Conservation (phyloP, 2,888 invertebrate genomes). For the Aporophyla lueneburgensis region DNA sequence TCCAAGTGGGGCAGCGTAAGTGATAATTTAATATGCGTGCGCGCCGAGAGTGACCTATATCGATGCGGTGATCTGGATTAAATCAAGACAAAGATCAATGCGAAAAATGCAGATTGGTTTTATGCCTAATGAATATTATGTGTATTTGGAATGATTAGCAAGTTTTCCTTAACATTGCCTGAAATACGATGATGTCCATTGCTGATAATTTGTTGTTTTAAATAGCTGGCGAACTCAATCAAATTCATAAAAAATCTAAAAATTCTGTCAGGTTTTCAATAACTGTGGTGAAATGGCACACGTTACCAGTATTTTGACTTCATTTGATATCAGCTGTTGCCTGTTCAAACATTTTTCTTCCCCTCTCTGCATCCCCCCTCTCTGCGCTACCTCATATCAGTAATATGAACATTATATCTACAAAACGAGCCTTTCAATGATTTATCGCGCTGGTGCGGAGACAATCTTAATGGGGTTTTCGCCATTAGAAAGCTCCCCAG, state of each 20-base stretch:
- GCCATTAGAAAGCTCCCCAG: constrained; percentile 61
- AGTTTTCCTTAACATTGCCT: background rate
- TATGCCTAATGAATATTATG: background rate
- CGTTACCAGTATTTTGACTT: background rate
- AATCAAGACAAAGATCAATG: constrained; percentile 75
- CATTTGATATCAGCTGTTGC: background rate
- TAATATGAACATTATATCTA: constrained; percentile 39
- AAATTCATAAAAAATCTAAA: background rate
- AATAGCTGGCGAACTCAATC: background rate
- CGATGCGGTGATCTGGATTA: constrained; percentile 72
- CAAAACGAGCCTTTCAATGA: constrained; percentile 48
- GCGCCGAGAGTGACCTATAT: constrained; percentile 78
- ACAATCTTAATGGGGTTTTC: constrained; percentile 62
- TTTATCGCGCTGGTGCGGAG: constrained; percentile 47
- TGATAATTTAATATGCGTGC: constrained; percentile 77
- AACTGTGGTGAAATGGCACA: background rate
- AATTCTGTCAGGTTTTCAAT: background rate
- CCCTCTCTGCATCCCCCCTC: background rate
- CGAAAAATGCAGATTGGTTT: background rate
- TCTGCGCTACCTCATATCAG: constrained; percentile 22
- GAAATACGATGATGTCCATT: no score
- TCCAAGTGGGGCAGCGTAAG: constrained; percentile 76
- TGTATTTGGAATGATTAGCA: background rate
- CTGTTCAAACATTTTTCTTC: background rate
- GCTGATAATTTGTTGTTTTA: no score